Conservation (phyloP, 2,797 vertebrate species). For the Furcifer pardalis region DNA sequence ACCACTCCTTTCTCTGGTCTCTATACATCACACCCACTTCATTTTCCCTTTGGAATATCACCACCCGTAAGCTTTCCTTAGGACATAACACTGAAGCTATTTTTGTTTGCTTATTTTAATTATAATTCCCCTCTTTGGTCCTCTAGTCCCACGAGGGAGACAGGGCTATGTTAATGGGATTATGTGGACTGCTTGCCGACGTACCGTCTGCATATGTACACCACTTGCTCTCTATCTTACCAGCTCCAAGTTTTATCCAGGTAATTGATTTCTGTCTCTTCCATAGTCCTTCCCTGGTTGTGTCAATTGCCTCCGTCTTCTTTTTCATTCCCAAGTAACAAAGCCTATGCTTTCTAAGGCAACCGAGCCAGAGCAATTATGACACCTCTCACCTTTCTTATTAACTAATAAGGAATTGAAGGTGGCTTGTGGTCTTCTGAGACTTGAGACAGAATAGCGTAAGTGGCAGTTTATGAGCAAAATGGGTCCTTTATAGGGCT, state of each 20-base stretch:
- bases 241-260: conserved; percentile 69
- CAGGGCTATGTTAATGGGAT: conserved; percentile 70
- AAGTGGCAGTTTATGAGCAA: conserved; percentile 62
- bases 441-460: conserved; percentile 58
- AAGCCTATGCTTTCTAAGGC: conserved; percentile 77
- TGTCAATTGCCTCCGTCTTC: conserved; percentile 79
- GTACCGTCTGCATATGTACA: background rate
- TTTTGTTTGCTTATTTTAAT: conserved; percentile 77
- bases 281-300: conserved; percentile 69
- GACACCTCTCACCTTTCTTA: conserved; percentile 74
- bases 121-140: conserved; percentile 63
- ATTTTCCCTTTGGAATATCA: fast-evolving
- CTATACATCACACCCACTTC: too few relatives aligned
- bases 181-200: conserved; percentile 66
- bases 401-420: conserved; percentile 73
- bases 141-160: conserved; percentile 49
- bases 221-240: conserved; percentile 33
- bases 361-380: conserved; percentile 77
- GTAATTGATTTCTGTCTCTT: conserved; percentile 80
- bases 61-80: background rate
- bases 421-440: conserved; percentile 63
- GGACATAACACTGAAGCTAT: conserved; percentile 25
- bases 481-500: conserved; percentile 49
- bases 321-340: conserved; percentile 70
- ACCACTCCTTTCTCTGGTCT: background rate